Evolutionary conservation across 2,113 vertebrate genomes (phyloP).

Genomic region (Rhinoptilus africanus): DNA sequence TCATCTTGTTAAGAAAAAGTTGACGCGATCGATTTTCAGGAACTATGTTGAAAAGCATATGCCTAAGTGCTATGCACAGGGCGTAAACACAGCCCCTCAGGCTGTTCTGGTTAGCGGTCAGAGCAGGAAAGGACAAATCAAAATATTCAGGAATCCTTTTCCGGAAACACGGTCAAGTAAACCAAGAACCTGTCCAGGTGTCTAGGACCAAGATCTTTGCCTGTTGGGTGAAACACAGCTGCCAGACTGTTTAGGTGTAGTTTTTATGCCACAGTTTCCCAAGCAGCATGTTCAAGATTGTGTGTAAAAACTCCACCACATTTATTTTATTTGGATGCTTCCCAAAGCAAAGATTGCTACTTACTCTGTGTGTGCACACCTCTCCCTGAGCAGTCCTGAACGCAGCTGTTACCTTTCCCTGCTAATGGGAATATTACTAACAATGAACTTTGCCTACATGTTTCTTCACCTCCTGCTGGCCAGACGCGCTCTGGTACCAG

Average conservation of each 20-base stretch:
- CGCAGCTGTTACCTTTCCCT: not conserved
- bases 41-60: not conserved
- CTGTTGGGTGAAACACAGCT: not conserved
- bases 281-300: not conserved
- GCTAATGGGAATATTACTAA: not conserved
- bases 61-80: not conserved
- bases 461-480: not conserved
- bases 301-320: not conserved
- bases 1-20: conserved; percentile 2
- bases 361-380: not conserved
- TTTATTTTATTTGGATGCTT: conserved; percentile 48
- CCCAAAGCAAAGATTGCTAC: conserved; percentile 39
- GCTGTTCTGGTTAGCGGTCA: not conserved
- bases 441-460: not conserved
- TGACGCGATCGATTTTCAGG: not conserved
- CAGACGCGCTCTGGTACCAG: not conserved
- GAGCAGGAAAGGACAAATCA: not conserved
- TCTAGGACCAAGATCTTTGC: not conserved
- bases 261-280: not conserved
- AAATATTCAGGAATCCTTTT: not conserved
- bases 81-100: not conserved
- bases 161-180: not conserved
- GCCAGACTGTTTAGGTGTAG: not conserved
- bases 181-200: not conserved
- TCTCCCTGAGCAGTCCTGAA: conserved; percentile 9